These are phyloP conservation scores for Parauchenoglanis ngamensis DNA, from an alignment of 2,797 vertebrate species.

Conservation along the genomic window DNA sequence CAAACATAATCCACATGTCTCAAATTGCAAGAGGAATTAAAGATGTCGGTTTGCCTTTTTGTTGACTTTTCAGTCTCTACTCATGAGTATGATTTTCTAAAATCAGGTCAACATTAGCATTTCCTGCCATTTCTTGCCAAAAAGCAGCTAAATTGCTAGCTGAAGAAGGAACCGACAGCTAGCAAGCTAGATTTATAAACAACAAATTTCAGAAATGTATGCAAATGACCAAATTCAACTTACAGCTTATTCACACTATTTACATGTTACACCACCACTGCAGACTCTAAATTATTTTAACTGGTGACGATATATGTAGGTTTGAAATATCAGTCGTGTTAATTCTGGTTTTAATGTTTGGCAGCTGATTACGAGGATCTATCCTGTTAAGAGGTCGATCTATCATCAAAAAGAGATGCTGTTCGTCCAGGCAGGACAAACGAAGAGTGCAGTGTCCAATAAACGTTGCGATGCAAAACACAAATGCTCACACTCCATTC, in stretches of 20 bases:
- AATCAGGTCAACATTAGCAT: background rate
- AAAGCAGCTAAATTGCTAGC: background rate
- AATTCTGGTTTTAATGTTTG: background rate
- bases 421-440: background rate
- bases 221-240: background rate
- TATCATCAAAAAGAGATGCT: background rate
- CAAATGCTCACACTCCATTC: background rate
- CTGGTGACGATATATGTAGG: no score
- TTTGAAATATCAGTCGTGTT: background rate
- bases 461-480: background rate
- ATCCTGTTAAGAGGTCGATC: background rate
- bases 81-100: background rate
- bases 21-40: background rate
- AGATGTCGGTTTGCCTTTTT: no score
- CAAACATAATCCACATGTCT: background rate
- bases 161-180: background rate
- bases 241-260: background rate
- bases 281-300: background rate
- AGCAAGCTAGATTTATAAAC: background rate
- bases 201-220: background rate
- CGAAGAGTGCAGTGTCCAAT: background rate
- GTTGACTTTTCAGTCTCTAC: no score
- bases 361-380: background rate
- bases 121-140: background rate
- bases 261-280: background rate